Percentiles rank a stretch among this genome's conserved stretches.
These are phyloP conservation scores for Saiga tatarica DNA, from an alignment of 2,113 vertebrate genomes.

Conservation along the genomic window DNA sequence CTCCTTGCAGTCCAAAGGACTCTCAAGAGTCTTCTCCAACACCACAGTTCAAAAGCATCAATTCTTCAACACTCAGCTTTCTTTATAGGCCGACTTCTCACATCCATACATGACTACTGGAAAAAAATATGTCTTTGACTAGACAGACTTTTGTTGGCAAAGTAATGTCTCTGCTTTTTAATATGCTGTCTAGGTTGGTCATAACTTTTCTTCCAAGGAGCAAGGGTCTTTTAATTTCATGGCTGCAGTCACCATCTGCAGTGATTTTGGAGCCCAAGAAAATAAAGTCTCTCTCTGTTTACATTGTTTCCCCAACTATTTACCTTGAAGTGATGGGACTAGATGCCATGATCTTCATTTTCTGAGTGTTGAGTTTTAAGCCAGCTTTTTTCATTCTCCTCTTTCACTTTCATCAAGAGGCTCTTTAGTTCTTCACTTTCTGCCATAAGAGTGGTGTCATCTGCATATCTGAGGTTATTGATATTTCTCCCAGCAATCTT, in stretches of 20 bases:
- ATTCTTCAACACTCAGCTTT: too few species aligned
- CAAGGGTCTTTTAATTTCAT: background rate
- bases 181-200: too few species aligned
- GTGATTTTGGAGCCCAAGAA: background rate
- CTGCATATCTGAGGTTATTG: background rate
- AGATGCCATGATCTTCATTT: background rate
- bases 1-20: too few species aligned
- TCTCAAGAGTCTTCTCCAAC: too few species aligned
- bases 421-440: background rate
- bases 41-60: too few species aligned
- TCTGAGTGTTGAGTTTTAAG: background rate
- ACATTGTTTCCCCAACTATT: background rate
- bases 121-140: too few species aligned
- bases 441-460: background rate
- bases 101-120: too few species aligned
- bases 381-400: background rate
- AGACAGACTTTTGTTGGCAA: too few species aligned
- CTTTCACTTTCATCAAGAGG: background rate
- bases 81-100: too few species aligned
- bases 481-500: background rate
- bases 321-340: background rate
- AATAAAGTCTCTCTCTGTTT: background rate
- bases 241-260: background rate
- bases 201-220: background rate
- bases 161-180: too few species aligned